Evolutionary conservation across 1,140 invertebrate genomes (phyloP), one percentile per base, ranked within the genome.

Genomic region (Hylyphantes graminicola): DNA sequence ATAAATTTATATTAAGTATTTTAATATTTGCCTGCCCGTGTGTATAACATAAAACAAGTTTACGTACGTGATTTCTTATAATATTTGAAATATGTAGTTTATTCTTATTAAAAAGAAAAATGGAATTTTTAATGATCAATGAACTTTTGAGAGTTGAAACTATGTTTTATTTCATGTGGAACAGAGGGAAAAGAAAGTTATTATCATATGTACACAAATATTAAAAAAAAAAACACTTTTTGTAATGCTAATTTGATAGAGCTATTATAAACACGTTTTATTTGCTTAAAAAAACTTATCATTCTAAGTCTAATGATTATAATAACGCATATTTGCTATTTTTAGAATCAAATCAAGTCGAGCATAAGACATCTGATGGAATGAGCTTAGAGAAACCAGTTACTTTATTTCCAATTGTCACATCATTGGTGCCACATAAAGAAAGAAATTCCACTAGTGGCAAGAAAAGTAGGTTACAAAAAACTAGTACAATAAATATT

Each of bases 391-490:
- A 73, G 13, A 81, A 81, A 51, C 68, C 21, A 54, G 54, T 81
- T 5, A 81, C 67, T n/a, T 81, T 81, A 15, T 81, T 81, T 73
- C 79, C 79, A n/a, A 81, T 81, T 73, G 79, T 81, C 54, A 73
- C 79, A 19, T 81, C 79, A 59, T 11, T 81, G 8, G 17, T 59
- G 6, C 55, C 68, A 9, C 17, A 21, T 35, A 81, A 72, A 81
- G 79, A 81, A 61, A 81, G 54, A 73, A 81, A 35, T 5, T 8
- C 35, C 10, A 13, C 15, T 53, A 54, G 68, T 74, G 72, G n/a
- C 57, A 74, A 74, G 51, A 74, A 51, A 70, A 51, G 68, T 70
- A 70, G 19, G 5, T 35, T 35, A 35, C 35, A 35, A 35, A 35
- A 1, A 35, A 35, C 35, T 35, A 5, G 19, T 17, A 11, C 0